A percentile compares a stretch with the other conserved stretches of the same genome.
These are phyloP conservation scores for Dinomys branickii DNA, from an alignment of 2,113 vertebrate species.

Conservation along the genomic window DNA sequence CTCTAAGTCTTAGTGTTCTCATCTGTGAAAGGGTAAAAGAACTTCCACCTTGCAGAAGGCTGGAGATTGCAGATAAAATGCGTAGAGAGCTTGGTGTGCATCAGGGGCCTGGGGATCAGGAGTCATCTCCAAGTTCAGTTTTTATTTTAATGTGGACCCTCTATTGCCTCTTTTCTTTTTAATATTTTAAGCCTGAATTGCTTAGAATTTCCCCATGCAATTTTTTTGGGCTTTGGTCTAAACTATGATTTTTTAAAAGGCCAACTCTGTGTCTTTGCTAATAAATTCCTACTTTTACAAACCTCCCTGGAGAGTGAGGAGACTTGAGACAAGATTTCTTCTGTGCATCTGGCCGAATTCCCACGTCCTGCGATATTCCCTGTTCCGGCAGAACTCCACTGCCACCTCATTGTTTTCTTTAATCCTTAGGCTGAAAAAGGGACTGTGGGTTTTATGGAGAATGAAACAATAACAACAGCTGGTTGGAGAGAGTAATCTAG, in stretches of 20 bases:
- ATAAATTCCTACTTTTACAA: not conserved
- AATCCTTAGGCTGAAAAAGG: not conserved
- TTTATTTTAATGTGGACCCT: conserved; percentile 15
- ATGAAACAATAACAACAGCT: conserved; percentile 49
- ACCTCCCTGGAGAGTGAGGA: conserved; percentile 9
- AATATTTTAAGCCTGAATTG: not conserved
- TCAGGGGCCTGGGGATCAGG: not conserved
- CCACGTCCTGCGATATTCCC: not conserved
- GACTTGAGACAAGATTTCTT: not conserved
- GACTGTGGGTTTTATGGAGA: conserved; percentile 40
- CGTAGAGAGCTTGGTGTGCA: not conserved
- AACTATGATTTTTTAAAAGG: not conserved
- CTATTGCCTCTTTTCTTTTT: not conserved
- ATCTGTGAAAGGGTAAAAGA: not conserved
- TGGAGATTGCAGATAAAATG: not conserved
- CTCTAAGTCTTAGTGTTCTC: not conserved
- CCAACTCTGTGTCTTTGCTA: not conserved
- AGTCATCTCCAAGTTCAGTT: not conserved
- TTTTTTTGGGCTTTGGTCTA: not conserved
- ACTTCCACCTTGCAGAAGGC: not conserved
- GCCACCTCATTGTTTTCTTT: not conserved
- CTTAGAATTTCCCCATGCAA: not conserved
- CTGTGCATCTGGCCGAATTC: not conserved
- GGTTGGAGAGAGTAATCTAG: conserved; percentile 58
- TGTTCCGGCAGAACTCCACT: not conserved